phyloP scores from a whole-genome alignment of 2,797 vertebrate genomes.

The Cuculus canorus region DNA sequence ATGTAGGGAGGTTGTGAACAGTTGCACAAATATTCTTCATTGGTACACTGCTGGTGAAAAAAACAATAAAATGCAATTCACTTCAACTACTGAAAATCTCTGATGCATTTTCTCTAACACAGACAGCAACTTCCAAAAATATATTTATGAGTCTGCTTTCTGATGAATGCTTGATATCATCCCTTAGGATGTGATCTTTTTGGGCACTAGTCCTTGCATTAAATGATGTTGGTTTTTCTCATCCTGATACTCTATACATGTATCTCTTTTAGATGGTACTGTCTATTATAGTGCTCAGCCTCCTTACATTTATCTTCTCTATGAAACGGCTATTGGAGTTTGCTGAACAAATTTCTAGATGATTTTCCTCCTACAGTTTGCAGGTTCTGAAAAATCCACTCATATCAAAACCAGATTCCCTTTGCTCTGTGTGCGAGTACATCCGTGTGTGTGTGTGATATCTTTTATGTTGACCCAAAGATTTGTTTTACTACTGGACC shows the following conservation, averaged over 20 bases:
- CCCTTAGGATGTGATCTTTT: slow-evolving; percentile 63
- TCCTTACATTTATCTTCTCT: slow-evolving; percentile 48
- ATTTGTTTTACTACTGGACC: slow-evolving; percentile 15
- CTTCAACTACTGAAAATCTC: slow-evolving; percentile 29
- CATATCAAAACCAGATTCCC: slow-evolving; percentile 20
- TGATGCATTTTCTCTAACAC: slow-evolving; percentile 22
- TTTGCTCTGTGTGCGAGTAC: not conserved
- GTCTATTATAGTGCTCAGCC: not conserved
- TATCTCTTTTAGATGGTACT: slow-evolving; percentile 27
- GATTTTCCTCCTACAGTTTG: slow-evolving; percentile 40
- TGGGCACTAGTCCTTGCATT: slow-evolving; percentile 40
- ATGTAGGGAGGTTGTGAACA: not conserved
- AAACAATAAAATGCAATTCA: slow-evolving; percentile 26
- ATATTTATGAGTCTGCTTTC: slow-evolving; percentile 48
- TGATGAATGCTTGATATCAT: slow-evolving; percentile 55
- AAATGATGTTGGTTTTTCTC: slow-evolving; percentile 41
- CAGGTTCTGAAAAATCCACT: slow-evolving; percentile 58
- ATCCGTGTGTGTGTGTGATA: not conserved
- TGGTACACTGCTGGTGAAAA: not conserved
- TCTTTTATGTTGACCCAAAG: slow-evolving; percentile 42
- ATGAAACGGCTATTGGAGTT: slow-evolving; percentile 23
- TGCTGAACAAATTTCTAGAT: slow-evolving; percentile 35
- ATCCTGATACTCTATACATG: slow-evolving; percentile 37
- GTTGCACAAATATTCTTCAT: not conserved
- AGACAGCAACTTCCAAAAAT: slow-evolving; percentile 51